Conservation (phyloP, 2,797 vertebrate species). For the Dipus sagitta region DNA sequence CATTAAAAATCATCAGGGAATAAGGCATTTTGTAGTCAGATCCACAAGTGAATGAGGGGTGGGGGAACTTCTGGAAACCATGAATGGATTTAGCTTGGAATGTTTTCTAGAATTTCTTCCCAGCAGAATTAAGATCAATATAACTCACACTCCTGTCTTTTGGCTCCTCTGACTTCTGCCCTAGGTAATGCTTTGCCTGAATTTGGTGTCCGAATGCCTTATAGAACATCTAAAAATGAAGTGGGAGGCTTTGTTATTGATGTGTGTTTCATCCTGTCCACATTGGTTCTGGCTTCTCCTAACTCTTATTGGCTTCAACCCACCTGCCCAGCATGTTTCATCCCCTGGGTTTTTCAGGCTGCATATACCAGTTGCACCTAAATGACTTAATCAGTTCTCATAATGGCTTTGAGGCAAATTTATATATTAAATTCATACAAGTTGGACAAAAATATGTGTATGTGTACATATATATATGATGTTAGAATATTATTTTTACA, state of each 20-base stretch:
- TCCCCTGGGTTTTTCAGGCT: background rate
- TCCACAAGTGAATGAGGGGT: too few relatives aligned
- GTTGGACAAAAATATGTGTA: background rate
- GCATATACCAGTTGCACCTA: background rate
- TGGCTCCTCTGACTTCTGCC: background rate
- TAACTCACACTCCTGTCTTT: background rate
- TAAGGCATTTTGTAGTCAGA: background rate
- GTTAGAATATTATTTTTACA: background rate
- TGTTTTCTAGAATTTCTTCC: conserved; percentile 26
- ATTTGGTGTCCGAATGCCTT: background rate
- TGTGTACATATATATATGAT: background rate
- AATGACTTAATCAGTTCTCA: background rate
- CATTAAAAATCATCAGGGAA: background rate
- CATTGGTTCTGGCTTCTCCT: background rate
- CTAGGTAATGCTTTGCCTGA: background rate
- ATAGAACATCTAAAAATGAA: background rate
- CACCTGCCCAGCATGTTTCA: background rate
- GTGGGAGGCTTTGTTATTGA: background rate
- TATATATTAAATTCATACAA: background rate
- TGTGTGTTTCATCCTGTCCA: background rate
- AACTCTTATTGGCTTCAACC: background rate
- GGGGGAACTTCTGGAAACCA: too few relatives aligned
- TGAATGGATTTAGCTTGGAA: too few relatives aligned
- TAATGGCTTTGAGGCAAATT: background rate
- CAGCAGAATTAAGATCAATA: background rate